These are phyloP conservation scores for Erpetoichthys calabaricus DNA, from an alignment of 2,797 vertebrate species.

Conservation along the genomic window DNA sequence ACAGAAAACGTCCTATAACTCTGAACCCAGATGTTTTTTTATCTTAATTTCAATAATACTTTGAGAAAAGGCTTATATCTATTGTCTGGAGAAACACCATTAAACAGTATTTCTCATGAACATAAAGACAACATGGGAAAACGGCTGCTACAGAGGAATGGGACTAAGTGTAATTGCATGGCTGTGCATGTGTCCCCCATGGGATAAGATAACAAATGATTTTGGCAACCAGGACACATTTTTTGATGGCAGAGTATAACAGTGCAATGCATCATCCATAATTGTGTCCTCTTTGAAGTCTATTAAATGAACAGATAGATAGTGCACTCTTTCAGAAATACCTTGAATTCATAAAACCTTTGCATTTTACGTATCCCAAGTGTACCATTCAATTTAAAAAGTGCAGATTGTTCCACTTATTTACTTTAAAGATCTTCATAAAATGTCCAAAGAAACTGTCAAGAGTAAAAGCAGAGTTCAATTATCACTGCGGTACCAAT, in stretches of 20 bases:
- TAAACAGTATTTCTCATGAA: no score
- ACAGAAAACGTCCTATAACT: no score
- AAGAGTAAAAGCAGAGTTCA: not conserved
- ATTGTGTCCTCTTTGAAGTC: slow-evolving; percentile 23
- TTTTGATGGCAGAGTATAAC: slow-evolving; percentile 45
- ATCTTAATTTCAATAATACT: no score
- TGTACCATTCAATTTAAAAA: not conserved
- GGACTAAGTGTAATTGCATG: slow-evolving; percentile 32
- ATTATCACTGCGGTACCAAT: not conserved
- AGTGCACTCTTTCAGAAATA: not conserved
- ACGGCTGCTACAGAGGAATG: slow-evolving; percentile 19
- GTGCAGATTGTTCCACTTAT: not conserved
- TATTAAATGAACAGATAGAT: not conserved
- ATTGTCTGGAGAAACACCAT: no score
- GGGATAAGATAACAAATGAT: slow-evolving; percentile 38
- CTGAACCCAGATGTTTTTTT: no score
- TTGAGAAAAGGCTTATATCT: no score
- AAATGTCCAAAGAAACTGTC: not conserved
- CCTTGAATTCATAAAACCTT: not conserved
- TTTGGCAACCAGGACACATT: slow-evolving; percentile 34
- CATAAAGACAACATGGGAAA: no score
- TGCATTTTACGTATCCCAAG: not conserved
- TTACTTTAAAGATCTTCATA: not conserved
- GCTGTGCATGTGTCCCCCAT: slow-evolving; percentile 46
- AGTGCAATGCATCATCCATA: slow-evolving; percentile 37